A percentile compares a stretch with the other conserved stretches of the same genome.
Evolutionary conservation across 2,888 invertebrate genomes (phyloP).

Genomic region (Euclidia mi): DNA sequence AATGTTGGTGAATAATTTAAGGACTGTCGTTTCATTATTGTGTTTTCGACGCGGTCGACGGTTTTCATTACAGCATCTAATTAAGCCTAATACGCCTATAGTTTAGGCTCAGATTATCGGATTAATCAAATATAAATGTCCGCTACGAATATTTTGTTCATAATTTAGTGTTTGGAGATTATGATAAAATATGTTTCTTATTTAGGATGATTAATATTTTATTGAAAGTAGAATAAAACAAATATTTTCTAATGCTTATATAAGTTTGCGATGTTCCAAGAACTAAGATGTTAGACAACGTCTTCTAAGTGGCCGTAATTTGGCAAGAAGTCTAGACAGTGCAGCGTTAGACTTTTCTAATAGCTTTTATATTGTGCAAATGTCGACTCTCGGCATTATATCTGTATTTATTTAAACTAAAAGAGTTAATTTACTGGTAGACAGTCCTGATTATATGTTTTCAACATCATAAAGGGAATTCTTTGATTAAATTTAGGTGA

Average conservation of each 20-base stretch:
- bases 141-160: no score
- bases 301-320: slow-evolving; percentile 38
- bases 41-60: slow-evolving; percentile 20
- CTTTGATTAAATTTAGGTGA: no score
- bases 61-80: slow-evolving; percentile 27
- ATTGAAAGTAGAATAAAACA: no score
- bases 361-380: slow-evolving; percentile 41
- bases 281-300: slow-evolving; percentile 21
- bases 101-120: slow-evolving; percentile 7
- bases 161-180: no score
- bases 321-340: slow-evolving; percentile 50
- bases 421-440: no score
- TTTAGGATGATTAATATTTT: no score
- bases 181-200: no score
- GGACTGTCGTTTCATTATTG: slow-evolving; percentile 26
- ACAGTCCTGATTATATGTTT: no score
- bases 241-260: no score
- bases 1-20: slow-evolving; percentile 33
- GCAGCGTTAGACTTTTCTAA: slow-evolving; percentile 44
- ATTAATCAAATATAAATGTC: no score
- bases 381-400: slow-evolving; percentile 14
- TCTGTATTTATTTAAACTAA: slow-evolving; percentile 3
- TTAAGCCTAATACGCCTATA: slow-evolving; percentile 14
- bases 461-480: no score
- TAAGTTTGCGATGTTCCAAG: not conserved